Evolutionary conservation across 2,113 vertebrate species (phyloP), one percentile per base, ranked within the genome.

Genomic region (Prolemur simus): DNA sequence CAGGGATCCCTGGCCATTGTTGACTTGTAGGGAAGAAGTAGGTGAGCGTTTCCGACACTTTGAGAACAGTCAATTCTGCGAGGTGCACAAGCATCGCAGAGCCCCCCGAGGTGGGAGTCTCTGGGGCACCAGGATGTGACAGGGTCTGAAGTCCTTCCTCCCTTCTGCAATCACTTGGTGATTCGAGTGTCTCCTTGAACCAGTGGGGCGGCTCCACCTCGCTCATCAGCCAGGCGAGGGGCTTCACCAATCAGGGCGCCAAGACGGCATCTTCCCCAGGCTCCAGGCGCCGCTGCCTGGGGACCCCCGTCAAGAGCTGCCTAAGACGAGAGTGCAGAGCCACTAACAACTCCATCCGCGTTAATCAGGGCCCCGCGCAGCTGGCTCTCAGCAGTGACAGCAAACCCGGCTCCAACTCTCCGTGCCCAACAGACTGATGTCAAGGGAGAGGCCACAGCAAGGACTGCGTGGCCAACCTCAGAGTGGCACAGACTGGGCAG

Each of bases 161-260:
- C 74, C 52, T 82, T 90, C 85, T 85, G 97, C 96, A 98, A 98
- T 98, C 97, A 98, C 77, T 96, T 95, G 8, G 93, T 94, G 97
- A 98, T 96, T 98, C 71, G 87, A 98, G 98, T 97, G 96, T 98
- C 96, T 98, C 8, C 20, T 98, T 97, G 97, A 98, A 98, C 87
- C 98, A 97, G 98, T 98, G 97, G 98, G 98, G 98, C 83, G 80
- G 56, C 98, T 96, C 97, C 97, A 98, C 97, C 98, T 98, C 89
- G 89, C 92, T 98, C 97, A 98, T 98, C 98, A 98, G 91, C 84
- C 97, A 87, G 97, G 92, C 10, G 93, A 97, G 93, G 87, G 1
- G 83, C 95, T 89, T 11, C 97, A 52, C 98, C 96, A 97, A 98
- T 98, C 97, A 98, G 96, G 95, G 96, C 56, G 76, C 85, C 86